These are phyloP conservation scores for Elysia crispata DNA, from an alignment of 2,888 invertebrate genomes.

Conservation along the genomic window DNA sequence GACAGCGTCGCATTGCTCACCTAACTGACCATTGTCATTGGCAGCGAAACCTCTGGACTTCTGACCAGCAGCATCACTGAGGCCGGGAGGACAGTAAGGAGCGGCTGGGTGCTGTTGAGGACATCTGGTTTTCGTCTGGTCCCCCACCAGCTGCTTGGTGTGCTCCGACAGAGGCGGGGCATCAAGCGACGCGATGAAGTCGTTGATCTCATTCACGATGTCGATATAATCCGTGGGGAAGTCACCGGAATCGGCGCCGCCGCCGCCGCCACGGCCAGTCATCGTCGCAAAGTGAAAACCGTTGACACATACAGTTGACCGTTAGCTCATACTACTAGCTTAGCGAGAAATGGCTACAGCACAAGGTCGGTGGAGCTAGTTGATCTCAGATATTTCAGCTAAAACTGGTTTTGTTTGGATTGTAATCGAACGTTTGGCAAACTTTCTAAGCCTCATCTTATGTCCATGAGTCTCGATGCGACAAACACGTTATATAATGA, in stretches of 20 bases:
- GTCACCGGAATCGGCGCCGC: conserved; percentile 47
- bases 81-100: background rate
- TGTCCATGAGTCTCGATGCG: too few species aligned
- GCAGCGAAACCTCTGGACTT: too few species aligned
- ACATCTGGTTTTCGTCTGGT: background rate
- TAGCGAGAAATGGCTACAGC: background rate
- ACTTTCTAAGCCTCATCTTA: too few species aligned
- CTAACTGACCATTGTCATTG: too few species aligned
- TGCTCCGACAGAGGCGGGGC: conserved; percentile 47
- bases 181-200: conserved; percentile 69
- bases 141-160: conserved; percentile 42
- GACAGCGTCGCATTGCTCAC: background rate
- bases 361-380: too few species aligned
- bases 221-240: conserved; percentile 68
- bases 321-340: background rate
- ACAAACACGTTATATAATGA: too few species aligned
- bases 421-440: too few species aligned
- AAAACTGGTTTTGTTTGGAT: too few species aligned
- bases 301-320: background rate
- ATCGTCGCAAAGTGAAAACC: background rate
- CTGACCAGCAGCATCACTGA: too few species aligned
- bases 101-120: conserved; percentile 19
- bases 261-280: background rate
- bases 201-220: conserved; percentile 71
- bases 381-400: too few species aligned